Percentiles rank a stretch among this genome's conserved stretches.
Conservation (phyloP, 2,888 invertebrate species). For the Aporophyla nigra region DNA sequence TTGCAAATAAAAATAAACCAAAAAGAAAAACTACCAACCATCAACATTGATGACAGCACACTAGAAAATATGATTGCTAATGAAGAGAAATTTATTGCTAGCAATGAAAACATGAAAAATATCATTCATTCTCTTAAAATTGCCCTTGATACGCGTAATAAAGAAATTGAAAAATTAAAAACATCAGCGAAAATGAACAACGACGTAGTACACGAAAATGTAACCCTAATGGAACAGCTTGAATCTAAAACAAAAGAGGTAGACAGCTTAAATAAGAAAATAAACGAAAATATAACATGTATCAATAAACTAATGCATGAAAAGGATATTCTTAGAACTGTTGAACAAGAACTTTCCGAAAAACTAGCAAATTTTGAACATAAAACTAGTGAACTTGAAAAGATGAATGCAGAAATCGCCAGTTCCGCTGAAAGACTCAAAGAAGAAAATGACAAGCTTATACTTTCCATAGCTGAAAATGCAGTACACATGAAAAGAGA, state of each 20-base stretch:
- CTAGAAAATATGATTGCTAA: slow-evolving; percentile 80
- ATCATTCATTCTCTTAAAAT: slow-evolving; percentile 81
- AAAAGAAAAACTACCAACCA: slow-evolving; percentile 70
- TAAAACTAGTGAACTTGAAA: slow-evolving; percentile 66
- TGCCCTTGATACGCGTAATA: slow-evolving; percentile 75
- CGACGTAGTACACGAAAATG: slow-evolving; percentile 40
- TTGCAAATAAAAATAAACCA: slow-evolving; percentile 78
- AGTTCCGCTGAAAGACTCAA: slow-evolving; percentile 66
- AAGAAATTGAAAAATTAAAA: slow-evolving; percentile 79
- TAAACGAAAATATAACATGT: slow-evolving; percentile 68
- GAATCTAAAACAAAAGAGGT: slow-evolving; percentile 71
- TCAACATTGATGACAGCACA: slow-evolving; percentile 72
- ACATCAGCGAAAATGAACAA: slow-evolving; percentile 57
- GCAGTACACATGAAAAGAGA: slow-evolving; percentile 55
- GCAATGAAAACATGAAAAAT: slow-evolving; percentile 85
- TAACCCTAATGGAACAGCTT: slow-evolving; percentile 66
- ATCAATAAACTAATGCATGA: slow-evolving; percentile 73
- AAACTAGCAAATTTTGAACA: slow-evolving; percentile 68
- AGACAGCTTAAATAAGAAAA: slow-evolving; percentile 66
- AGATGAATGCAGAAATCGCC: slow-evolving; percentile 64
- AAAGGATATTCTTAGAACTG: slow-evolving; percentile 65
- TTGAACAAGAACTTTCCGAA: slow-evolving; percentile 69
- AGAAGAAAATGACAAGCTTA: slow-evolving; percentile 69
- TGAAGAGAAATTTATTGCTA: slow-evolving; percentile 82
- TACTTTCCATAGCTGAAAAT: slow-evolving; percentile 59